These are phyloP conservation scores for Thaumetopoea pityocampa DNA, from an alignment of 1,140 invertebrate species.

Conservation along the genomic window DNA sequence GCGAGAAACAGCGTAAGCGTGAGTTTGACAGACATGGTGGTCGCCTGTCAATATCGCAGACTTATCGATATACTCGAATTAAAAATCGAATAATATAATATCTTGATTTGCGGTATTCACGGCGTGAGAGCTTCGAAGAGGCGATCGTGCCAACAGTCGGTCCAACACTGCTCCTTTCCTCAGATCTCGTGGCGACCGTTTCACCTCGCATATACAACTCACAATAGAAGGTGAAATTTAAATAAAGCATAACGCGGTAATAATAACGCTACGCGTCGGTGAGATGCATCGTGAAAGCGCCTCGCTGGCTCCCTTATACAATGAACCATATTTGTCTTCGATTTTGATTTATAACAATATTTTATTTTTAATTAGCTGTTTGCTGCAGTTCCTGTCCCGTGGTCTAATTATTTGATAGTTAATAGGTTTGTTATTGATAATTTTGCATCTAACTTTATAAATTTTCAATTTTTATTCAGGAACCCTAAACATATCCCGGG, in stretches of 20 bases:
- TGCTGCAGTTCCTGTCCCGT: too few relatives aligned
- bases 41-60: slow-evolving; percentile 9
- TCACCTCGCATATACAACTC: slow-evolving; percentile 62
- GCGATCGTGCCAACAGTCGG: slow-evolving; percentile 47
- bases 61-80: slow-evolving; percentile 13
- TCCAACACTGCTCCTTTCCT: slow-evolving; percentile 59
- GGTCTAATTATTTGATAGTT: too few relatives aligned
- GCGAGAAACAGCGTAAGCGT: slow-evolving; percentile 44
- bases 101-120: slow-evolving; percentile 23
- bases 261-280: slow-evolving; percentile 62
- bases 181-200: slow-evolving; percentile 52
- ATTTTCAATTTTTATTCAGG: too few relatives aligned
- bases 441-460: too few relatives aligned
- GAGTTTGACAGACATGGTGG: slow-evolving; percentile 53
- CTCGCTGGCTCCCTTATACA: slow-evolving; percentile 5
- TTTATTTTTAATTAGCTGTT: too few relatives aligned
- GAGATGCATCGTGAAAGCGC: slow-evolving; percentile 64
- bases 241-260: slow-evolving; percentile 65
- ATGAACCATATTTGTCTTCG: slow-evolving; percentile 15
- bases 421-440: too few relatives aligned
- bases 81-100: slow-evolving; percentile 24
- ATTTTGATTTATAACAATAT: too few relatives aligned
- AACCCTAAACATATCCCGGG: too few relatives aligned
- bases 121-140: slow-evolving; percentile 33
- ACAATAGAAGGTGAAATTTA: slow-evolving; percentile 75